Base-by-base conservation (phyloP, 2,888 invertebrate genomes). In the Siphonodentalium dalli region DNA sequence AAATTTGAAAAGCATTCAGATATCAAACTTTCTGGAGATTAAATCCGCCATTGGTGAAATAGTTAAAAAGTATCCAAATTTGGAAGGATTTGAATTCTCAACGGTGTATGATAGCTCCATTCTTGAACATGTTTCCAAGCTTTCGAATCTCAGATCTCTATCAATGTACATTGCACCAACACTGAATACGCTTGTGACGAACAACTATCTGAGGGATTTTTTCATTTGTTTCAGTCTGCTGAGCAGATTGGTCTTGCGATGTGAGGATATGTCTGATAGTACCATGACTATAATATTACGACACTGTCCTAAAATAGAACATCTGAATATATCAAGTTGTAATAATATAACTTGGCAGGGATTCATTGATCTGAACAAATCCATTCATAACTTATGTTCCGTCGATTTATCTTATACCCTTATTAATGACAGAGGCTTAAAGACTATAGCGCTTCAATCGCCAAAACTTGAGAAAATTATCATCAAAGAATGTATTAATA, bases 381-480 rank as follows among this genome's bases (percentile, higher is more conserved):
- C 18, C 9, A 11, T 42, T 9, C 39, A 39, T 8, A 37, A 29
- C 23, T 41, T 56, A 21, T 28, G 31, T 15, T 26, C 37, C 20
- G 26, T 56, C 9, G 43, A 41, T 20, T 28, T 56, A 5, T 33
- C 31, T 8, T 29, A 47, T 18, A 52, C 56, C 11, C 26, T 24
- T 23, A 29, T 56, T 11, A 31, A 47, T n/a, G 56, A 56, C 39
- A 43, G 26, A 21, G 42, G 31, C 18, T 34, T 56, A 23, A 42
- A 51, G 35, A 28, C 38, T 3, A 47, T 56, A 24, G 43, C 47
- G 28, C 34, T 47, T 9, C 44, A 35, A n/a, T 56, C 40, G 15
- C 48, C 47, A 2, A 37, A 52, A 13, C 34, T 34, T 34, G 13
- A 34, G 8, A 15, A 3, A n/a, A 34, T 34, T 34, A 15, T 18